These are phyloP conservation scores for Gallinago solitaria DNA, from an alignment of 2,797 vertebrate species.

Conservation along the genomic window DNA sequence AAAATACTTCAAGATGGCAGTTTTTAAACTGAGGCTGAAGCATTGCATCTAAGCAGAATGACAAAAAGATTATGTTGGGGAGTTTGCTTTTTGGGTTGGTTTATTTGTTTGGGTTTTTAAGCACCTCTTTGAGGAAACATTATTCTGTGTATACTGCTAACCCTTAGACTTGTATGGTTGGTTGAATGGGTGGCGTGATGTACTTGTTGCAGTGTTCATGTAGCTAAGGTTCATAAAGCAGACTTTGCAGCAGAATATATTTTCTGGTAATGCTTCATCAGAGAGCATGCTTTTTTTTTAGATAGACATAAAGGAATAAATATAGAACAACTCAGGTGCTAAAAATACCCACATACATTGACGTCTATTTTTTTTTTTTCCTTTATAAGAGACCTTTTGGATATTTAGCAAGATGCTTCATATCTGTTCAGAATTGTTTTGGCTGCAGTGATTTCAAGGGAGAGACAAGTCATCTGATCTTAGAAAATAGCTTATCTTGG, in stretches of 20 bases:
- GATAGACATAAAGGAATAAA: slow-evolving; percentile 39
- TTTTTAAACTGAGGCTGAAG: neutral
- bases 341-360: slow-evolving; percentile 41
- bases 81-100: neutral
- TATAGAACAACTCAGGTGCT: slow-evolving; percentile 12
- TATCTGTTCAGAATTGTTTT: slow-evolving; percentile 18
- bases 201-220: neutral
- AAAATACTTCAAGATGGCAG: neutral
- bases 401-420: slow-evolving; percentile 17
- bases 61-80: neutral
- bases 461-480: slow-evolving; percentile 27
- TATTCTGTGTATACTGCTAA: neutral
- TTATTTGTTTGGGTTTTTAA: neutral
- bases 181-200: neutral
- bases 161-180: neutral
- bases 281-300: neutral
- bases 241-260: neutral
- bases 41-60: neutral
- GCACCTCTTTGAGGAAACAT: neutral
- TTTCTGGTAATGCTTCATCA: slow-evolving; percentile 19
- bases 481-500: slow-evolving; percentile 36
- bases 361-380: neutral
- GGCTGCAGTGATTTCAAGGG: neutral
- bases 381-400: slow-evolving; percentile 12
- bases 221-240: neutral